These are phyloP conservation scores for Dromococcyx pavoninus DNA, from an alignment of 2,797 vertebrate species.

Conservation along the genomic window DNA sequence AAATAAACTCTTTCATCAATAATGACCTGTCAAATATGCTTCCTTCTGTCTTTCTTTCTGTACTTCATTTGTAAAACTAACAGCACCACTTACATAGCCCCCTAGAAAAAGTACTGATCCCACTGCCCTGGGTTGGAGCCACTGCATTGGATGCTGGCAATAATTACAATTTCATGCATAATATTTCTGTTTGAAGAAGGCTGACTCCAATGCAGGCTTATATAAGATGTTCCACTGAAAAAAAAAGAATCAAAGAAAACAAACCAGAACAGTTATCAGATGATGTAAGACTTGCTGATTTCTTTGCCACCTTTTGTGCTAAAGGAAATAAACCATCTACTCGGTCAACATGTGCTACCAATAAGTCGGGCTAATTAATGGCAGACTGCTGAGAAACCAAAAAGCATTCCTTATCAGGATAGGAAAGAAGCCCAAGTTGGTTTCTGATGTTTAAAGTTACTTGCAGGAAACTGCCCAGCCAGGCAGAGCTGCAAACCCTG, in stretches of 20 bases:
- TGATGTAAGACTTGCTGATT: conserved; percentile 81
- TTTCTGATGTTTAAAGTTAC: conserved; percentile 77
- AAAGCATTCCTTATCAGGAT: conserved; percentile 14
- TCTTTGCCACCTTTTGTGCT: conserved; percentile 83
- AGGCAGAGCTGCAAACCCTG: conserved; percentile 5
- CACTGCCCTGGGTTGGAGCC: background rate
- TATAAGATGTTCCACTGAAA: background rate
- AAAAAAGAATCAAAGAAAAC: conserved; percentile 5
- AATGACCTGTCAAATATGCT: background rate
- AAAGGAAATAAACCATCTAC: conserved; percentile 76
- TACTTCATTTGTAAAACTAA: conserved; percentile 30
- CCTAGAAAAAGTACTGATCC: conserved; percentile 7
- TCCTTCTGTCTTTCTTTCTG: background rate
- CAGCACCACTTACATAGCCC: background rate
- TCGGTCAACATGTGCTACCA: conserved; percentile 82
- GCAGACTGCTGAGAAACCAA: conserved; percentile 68
- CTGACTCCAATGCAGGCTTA: conserved; percentile 70
- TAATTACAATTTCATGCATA: background rate
- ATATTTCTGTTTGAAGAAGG: conserved; percentile 69
- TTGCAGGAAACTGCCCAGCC: conserved; percentile 60
- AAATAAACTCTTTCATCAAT: background rate
- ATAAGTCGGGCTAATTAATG: conserved; percentile 83
- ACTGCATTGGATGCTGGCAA: conserved; percentile 24
- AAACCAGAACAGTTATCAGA: conserved; percentile 71
- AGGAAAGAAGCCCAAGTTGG: conserved; percentile 51